Percentiles rank a stretch among this genome's conserved stretches.
phyloP scores from a whole-genome alignment of 1,140 invertebrate species.

The Brevipalpus yothersi region DNA sequence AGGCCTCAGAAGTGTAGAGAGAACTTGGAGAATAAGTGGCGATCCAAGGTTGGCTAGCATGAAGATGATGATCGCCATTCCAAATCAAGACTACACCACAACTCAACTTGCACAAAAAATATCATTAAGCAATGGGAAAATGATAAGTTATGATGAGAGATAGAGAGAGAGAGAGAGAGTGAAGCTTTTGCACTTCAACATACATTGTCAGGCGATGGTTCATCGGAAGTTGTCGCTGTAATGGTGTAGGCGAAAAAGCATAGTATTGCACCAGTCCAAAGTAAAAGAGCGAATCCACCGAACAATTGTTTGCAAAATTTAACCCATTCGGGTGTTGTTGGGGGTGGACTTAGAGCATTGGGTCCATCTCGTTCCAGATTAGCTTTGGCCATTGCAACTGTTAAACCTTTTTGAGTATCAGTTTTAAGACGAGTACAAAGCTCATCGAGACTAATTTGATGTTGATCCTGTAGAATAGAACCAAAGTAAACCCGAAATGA shows the following conservation, averaged over 20 bases:
- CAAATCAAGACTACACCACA: no score
- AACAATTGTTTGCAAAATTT: slow-evolving; percentile 37
- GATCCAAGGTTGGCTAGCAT: no score
- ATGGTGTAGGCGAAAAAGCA: slow-evolving; percentile 39
- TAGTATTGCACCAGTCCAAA: slow-evolving; percentile 46
- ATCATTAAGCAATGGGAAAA: no score
- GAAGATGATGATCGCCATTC: no score
- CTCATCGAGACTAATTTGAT: slow-evolving; percentile 87
- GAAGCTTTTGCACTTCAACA: background rate
- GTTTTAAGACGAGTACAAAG: slow-evolving; percentile 82
- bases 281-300: slow-evolving; percentile 42
- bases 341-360: slow-evolving; percentile 37
- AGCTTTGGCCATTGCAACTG: background rate
- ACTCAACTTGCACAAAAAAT: no score
- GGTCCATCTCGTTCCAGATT: slow-evolving; percentile 17
- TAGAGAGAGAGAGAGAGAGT: background rate
- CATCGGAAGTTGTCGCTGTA: slow-evolving; percentile 20
- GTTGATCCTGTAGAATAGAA: slow-evolving; percentile 35
- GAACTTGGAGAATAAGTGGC: no score
- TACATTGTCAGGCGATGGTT: slow-evolving; percentile 29
- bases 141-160: background rate
- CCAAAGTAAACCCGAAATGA: background rate
- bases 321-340: slow-evolving; percentile 15
- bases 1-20: no score
- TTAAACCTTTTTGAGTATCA: slow-evolving; percentile 40